Evolutionary conservation across 1,140 invertebrate genomes (phyloP), one percentile per base, ranked within the genome.

Genomic region (Condylostylus longicornis): DNA sequence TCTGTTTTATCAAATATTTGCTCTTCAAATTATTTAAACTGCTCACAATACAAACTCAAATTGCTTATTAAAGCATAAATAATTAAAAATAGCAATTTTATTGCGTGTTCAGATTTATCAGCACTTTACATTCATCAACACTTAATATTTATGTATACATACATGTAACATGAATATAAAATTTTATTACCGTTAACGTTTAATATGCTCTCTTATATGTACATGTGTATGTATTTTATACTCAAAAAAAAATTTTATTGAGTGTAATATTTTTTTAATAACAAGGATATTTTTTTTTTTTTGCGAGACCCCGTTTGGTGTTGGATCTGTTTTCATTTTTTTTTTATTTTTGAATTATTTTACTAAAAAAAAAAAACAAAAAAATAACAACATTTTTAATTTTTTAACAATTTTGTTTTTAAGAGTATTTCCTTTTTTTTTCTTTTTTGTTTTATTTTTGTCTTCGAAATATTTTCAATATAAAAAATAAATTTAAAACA

Each of bases 291-390:
- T 44, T 45, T 44, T 47, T 42, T 27, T 38, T 33, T 49, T 52
- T 49, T 46, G 38, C 47, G 40, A 53, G 47, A 45, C 37, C 45
- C 44, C 39, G 48, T 50, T 48, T 50, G 43, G 46, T 53, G 52
- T 51, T 50, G 43, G 52, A n/a, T n/a, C n/a, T n/a, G n/a, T n/a
- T n/a, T n/a, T n/a, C 14, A 10, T 27, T 27, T 27, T 27, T 3
- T 27, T 27, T 27, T 27, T 27, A 13, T 27, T 10, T 27, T 10
- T 27, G 25, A n/a, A 13, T 7, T 6, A 23, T 7, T 7, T 12
- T 7, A 23, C 6, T 7, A 23, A 23, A 6, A 23, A 23, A 6
- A 23, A 23, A 23, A 6, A 23, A 23, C 6, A 23, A 12, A 23
- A 27, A 27, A 27, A 10, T 4, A 27, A 27, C 8, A 8, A 27